Evolutionary conservation across 2,888 invertebrate species (phyloP), one percentile per base, ranked within the genome.

Genomic region (Eulithis testata): DNA sequence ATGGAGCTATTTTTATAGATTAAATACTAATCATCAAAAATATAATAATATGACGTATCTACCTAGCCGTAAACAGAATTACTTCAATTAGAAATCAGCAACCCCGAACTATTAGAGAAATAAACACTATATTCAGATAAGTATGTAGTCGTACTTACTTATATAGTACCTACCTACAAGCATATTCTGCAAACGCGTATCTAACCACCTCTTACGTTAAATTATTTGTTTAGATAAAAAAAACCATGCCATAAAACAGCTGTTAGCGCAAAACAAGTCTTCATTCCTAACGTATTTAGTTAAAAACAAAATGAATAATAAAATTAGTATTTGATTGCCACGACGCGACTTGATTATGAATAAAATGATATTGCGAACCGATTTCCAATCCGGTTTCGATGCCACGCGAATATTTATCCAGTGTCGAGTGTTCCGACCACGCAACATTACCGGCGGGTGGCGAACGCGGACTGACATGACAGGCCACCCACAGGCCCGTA

Each of bases 401-500:
- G 77, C 74, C 77, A 79, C 78, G 79, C 76, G 75, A 69, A 63
- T 66, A 51, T 47, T 11, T 21, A 43, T 49, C 63, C 51, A 63
- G 64, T 62, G 50, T 58, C 43, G 69, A 57, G 51, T 53, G 58
- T 68, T 72, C 74, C 73, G 72, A 72, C 73, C 73, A 72, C 70
- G 73, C 68, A 69, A 70, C 74, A 51, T 63, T 66, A 74, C 70
- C 73, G 79, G 65, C 21, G 21, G 21, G 21, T 21, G 21, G 21
- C 79, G 68, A 69, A 72, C 78, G 76, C 81, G 75, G 67, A 82
- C 83, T 82, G 82, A 77, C 68, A 36, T 65, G 53, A 27, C n/a
- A 3, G 8, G 6, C 9, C 7, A 14, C 7, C 37, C n/a, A 8
- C 11, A 12, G 50, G 53, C 47, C 40, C 8, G 11, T 21, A 21